Evolutionary conservation across 2,888 invertebrate species (phyloP).

Genomic region (Zaprionus lineosus): DNA sequence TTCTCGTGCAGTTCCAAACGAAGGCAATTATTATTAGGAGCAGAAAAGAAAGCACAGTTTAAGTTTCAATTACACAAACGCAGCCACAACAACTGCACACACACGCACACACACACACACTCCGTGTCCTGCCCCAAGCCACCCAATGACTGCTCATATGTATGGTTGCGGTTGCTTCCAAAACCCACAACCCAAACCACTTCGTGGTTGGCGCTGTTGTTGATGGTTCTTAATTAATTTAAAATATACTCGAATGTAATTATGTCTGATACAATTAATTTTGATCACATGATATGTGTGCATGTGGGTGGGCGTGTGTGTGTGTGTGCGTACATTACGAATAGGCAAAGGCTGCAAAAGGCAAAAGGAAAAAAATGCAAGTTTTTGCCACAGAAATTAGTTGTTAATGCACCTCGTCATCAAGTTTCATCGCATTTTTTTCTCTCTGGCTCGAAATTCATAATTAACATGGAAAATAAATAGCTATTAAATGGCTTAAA

Average conservation of each 20-base stretch:
- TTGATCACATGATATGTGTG: constrained; percentile 24
- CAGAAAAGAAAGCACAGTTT: too few relatives aligned
- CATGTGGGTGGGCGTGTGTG: too few relatives aligned
- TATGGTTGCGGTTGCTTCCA: constrained; percentile 14
- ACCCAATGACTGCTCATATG: too few relatives aligned
- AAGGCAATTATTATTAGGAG: too few relatives aligned
- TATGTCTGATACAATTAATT: constrained; percentile 37
- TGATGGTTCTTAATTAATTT: constrained; percentile 25
- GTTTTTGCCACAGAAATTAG: constrained; percentile 39
- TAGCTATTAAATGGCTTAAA: constrained; percentile 66
- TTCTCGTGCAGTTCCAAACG: too few relatives aligned
- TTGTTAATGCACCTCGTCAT: constrained; percentile 53
- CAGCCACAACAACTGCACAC: too few relatives aligned
- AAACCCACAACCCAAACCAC: constrained; percentile 22
- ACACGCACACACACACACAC: too few relatives aligned
- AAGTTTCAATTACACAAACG: neutral
- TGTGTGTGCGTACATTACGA: too few relatives aligned
- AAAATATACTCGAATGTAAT: constrained; percentile 5
- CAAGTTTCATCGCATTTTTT: constrained; percentile 6
- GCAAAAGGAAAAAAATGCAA: constrained; percentile 9
- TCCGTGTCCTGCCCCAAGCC: too few relatives aligned
- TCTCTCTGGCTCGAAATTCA: constrained; percentile 1
- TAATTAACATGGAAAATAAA: constrained; percentile 70
- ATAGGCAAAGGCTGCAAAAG: too few relatives aligned
- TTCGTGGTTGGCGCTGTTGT: constrained; percentile 27